Conservation (phyloP, 2,888 invertebrate species). For the Erannis defoliaria region DNA sequence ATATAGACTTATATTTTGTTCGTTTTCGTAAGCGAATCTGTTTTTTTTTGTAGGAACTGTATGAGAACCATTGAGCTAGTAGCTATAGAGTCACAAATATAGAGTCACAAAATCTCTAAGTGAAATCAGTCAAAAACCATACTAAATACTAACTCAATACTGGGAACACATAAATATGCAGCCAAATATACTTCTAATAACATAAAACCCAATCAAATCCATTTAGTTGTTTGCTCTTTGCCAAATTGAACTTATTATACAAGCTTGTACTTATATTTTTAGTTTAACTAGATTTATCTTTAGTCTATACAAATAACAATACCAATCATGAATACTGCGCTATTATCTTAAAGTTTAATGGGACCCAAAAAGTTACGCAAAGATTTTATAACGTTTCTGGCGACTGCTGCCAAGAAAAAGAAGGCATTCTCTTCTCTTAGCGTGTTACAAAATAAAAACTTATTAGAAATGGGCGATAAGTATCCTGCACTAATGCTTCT, state of each 20-base stretch:
- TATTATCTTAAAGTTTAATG: constrained; percentile 16
- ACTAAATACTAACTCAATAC: no score
- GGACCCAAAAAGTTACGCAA: not conserved
- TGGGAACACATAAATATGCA: no score
- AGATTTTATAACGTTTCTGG: not conserved
- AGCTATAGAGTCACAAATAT: no score
- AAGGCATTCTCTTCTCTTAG: not conserved
- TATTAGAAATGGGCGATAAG: not conserved
- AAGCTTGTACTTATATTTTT: not conserved
- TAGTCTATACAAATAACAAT: constrained; percentile 2
- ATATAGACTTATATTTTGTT: no score
- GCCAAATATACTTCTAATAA: no score
- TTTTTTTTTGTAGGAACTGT: no score
- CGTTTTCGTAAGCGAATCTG: no score
- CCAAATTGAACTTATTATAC: not conserved
- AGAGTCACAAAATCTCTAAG: no score
- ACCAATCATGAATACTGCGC: not conserved
- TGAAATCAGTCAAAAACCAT: no score
- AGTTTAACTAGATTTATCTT: not conserved
- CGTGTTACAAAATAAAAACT: no score
- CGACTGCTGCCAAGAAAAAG: not conserved
- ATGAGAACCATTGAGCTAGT: no score
- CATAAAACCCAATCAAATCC: not conserved
- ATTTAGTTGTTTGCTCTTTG: not conserved
- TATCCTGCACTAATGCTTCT: not conserved